Evolutionary conservation across 1,140 invertebrate genomes (phyloP), one percentile per base, ranked within the genome.

Genomic region (Lepidurus couesii): DNA sequence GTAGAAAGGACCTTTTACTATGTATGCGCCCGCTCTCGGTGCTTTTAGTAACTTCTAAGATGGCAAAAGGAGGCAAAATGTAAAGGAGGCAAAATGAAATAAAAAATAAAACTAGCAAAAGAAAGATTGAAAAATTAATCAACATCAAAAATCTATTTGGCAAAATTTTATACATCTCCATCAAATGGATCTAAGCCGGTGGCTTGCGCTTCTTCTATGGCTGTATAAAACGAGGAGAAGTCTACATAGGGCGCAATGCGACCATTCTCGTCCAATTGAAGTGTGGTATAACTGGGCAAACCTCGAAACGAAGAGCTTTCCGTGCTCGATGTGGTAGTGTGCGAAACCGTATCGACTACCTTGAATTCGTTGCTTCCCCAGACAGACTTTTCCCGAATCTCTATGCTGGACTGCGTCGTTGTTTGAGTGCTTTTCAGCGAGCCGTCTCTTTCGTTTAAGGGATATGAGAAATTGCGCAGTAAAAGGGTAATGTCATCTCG

Each of bases 381-480:
- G 47, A 16, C 24, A 43, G 43, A 76, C 43, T 45, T 73, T n/a
- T 75, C 21, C 10, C 47, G 26, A 78, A 78, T 44, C 21, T 73
- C 47, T 13, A 45, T 34, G 26, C 21, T 34, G 7, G 73, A 73
- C 43, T 73, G 73, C 0, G 42, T 78, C 43, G 24, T 87, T 84
- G 78, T 89, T 88, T 0, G 87, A 86, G 1, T 84, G 84, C 0
- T 85, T 84, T n/a, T 79, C 81, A 81, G 81, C 82, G 43, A 82
- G 78, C 80, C 65, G 77, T 75, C 83, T 82, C 21, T 79, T 84
- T 77, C 83, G 83, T 10, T 84, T 16, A 95, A 84, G 8, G 90
- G 89, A 82, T 91, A 95, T 85, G 94, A 95, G 82, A 96, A 96
- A 84, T 95, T 96, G 65, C 94, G 86, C 73, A 97, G 91, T 0